Conservation (phyloP, 2,888 invertebrate genomes). For the Parnassius glacialis region DNA sequence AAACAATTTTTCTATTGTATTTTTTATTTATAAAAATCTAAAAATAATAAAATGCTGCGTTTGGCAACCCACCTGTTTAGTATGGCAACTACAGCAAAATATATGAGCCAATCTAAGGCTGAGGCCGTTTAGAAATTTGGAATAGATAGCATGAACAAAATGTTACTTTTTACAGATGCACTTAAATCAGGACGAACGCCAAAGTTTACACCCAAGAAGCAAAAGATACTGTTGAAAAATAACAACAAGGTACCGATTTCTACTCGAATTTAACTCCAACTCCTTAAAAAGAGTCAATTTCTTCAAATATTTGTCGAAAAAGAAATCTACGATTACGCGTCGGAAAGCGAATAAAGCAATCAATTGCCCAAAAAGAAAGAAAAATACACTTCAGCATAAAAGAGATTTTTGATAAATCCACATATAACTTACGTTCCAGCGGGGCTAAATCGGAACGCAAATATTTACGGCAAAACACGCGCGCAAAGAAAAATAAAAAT, state of each 20-base stretch:
- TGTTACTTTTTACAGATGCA: conserved; percentile 42
- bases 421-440: conserved; percentile 63
- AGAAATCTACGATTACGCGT: conserved; percentile 67
- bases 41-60: no score
- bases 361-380: conserved; percentile 43
- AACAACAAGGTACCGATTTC: conserved; percentile 69
- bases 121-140: no score
- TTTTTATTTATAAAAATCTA: no score
- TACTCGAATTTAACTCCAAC: conserved; percentile 67
- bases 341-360: conserved; percentile 60
- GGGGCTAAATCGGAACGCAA: conserved; percentile 62
- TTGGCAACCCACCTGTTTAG: no score
- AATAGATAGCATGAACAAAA: not conserved
- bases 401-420: conserved; percentile 51
- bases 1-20: no score
- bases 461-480: conserved; percentile 50
- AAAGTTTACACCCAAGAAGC: conserved; percentile 52
- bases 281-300: conserved; percentile 68
- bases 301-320: conserved; percentile 55
- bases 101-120: no score
- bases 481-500: conserved; percentile 40
- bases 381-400: conserved; percentile 40
- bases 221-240: conserved; percentile 56
- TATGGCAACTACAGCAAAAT: no score
- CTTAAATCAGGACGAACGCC: conserved; percentile 42